Evolutionary conservation across 2,113 vertebrate genomes (phyloP).

Genomic region (Sardina pilchardus): DNA sequence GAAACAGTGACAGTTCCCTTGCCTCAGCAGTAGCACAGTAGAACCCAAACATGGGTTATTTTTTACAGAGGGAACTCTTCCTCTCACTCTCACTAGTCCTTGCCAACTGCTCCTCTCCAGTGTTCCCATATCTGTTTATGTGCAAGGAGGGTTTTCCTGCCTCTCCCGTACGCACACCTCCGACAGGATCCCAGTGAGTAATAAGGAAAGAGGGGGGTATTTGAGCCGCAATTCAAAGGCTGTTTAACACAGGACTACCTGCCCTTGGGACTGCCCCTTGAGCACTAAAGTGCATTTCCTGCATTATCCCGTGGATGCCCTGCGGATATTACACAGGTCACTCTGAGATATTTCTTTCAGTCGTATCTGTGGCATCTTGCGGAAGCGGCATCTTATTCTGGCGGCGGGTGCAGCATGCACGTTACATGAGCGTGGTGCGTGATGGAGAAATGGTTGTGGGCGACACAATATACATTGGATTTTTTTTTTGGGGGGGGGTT

Average conservation of each 20-base stretch:
- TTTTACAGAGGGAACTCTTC: slow-evolving; percentile 37
- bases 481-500: background rate
- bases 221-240: slow-evolving; percentile 55
- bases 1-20: slow-evolving; percentile 28
- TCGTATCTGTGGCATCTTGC: background rate
- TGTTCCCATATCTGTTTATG: slow-evolving; percentile 49
- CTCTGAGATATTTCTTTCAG: background rate
- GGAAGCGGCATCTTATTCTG: background rate
- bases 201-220: slow-evolving; percentile 49
- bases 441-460: background rate
- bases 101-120: slow-evolving; percentile 35
- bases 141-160: slow-evolving; percentile 32
- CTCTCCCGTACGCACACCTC: background rate
- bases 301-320: slow-evolving; percentile 59
- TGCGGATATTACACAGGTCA: slow-evolving; percentile 62
- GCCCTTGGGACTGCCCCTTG: background rate
- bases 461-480: background rate
- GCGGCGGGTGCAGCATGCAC: background rate
- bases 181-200: slow-evolving; percentile 31
- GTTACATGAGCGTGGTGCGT: background rate
- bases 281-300: slow-evolving; percentile 36
- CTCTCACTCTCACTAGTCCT: slow-evolving; percentile 27
- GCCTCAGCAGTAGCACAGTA: slow-evolving; percentile 33
- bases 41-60: slow-evolving; percentile 32
- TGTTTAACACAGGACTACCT: slow-evolving; percentile 53